phyloP scores from a whole-genome alignment of 2,113 vertebrate species.

The Triplophysa dalaica region DNA sequence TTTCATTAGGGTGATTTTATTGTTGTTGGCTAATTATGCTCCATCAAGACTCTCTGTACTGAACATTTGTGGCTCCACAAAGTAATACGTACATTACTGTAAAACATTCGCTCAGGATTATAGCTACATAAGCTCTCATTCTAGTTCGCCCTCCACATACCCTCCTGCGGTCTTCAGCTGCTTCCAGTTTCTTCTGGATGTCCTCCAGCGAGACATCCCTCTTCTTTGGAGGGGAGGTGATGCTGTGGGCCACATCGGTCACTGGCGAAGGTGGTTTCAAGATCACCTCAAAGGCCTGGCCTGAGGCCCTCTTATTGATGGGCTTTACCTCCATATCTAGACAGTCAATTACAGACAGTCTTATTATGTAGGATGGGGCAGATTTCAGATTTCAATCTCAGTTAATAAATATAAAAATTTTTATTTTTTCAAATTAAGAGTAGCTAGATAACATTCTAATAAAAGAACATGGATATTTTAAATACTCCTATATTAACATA shows the following conservation, averaged over 20 bases:
- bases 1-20: neutral
- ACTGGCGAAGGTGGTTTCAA: slow-evolving; percentile 92
- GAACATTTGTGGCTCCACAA: neutral
- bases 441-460: neutral
- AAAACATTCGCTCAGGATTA: neutral
- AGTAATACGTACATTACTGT: neutral
- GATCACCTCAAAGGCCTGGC: slow-evolving; percentile 97
- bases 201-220: slow-evolving; percentile 94
- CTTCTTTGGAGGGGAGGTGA: slow-evolving; percentile 87
- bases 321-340: slow-evolving; percentile 97
- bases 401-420: neutral
- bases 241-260: slow-evolving; percentile 83
- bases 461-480: neutral
- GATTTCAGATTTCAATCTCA: neutral
- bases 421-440: neutral
- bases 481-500: neutral
- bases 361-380: too few relatives aligned
- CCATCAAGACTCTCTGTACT: neutral
- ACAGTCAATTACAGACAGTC: slow-evolving; percentile 28
- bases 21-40: neutral
- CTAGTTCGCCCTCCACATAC: slow-evolving; percentile 64
- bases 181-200: slow-evolving; percentile 95
- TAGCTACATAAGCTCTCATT: too few relatives aligned
- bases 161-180: slow-evolving; percentile 92
- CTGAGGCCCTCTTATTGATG: slow-evolving; percentile 93